Conservation (phyloP, 2,888 invertebrate species). For the Notocelia uddmanniana region DNA sequence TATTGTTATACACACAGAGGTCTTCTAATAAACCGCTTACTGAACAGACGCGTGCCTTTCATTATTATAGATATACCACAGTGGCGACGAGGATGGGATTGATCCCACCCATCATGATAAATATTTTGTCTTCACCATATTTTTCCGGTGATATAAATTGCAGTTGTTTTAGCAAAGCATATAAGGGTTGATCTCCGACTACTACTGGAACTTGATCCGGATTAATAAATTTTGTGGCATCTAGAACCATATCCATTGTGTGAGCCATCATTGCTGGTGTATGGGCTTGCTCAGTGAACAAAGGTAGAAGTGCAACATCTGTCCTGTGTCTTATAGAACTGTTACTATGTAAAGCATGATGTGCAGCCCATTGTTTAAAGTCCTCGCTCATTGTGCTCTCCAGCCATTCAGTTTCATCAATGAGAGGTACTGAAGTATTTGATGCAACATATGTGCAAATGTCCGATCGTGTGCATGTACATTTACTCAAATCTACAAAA, state of each 20-base stretch:
- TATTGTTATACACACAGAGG: too few species aligned
- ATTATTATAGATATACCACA: too few species aligned
- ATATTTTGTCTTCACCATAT: not conserved
- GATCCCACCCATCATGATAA: conserved; percentile 2
- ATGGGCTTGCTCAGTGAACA: conserved; percentile 1
- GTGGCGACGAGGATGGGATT: too few species aligned
- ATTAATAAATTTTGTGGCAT: not conserved
- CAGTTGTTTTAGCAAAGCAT: conserved; percentile 1
- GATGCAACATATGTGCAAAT: not conserved
- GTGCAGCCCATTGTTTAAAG: not conserved
- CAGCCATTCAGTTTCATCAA: conserved; percentile 1
- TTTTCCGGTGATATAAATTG: not conserved
- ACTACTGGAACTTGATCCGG: not conserved
- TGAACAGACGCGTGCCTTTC: too few species aligned
- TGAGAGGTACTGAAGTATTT: not conserved
- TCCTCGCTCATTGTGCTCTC: not conserved
- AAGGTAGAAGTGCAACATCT: not conserved
- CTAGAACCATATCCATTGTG: not conserved
- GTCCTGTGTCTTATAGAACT: not conserved
- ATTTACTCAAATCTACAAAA: conserved; percentile 5
- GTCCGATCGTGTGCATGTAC: not conserved
- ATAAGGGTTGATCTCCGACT: conserved; percentile 1
- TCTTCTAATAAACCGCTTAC: too few species aligned
- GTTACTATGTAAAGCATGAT: not conserved
- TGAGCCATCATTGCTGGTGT: conserved; percentile 4